phyloP scores from a whole-genome alignment of 2,797 vertebrate genomes.

The Lacerta viridis region DNA sequence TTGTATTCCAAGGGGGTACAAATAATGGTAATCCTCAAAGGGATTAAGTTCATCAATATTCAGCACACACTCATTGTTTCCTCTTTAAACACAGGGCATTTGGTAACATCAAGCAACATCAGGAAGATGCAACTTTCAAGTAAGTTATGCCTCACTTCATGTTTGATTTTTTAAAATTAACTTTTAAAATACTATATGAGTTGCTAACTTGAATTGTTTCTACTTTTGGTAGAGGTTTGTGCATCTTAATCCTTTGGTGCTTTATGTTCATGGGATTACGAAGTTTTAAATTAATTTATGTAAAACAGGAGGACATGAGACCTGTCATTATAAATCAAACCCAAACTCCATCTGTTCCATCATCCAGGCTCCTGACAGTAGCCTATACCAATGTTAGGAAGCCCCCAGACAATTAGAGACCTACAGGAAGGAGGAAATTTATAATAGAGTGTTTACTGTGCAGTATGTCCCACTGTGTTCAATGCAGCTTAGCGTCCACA shows the following conservation, averaged over 20 bases:
- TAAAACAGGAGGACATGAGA: neutral
- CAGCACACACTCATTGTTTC: constrained; percentile 70
- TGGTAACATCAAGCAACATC: constrained; percentile 47
- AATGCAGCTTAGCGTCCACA: neutral
- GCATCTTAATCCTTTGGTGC: neutral
- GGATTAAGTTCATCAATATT: constrained; percentile 82
- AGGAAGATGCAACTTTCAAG: constrained; percentile 40
- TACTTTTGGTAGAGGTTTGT: neutral
- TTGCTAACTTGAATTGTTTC: neutral
- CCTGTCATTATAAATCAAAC: neutral
- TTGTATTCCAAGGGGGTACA: constrained; percentile 75
- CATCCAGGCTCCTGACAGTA: neutral
- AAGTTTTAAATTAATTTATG: constrained; percentile 20
- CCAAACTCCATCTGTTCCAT: constrained; percentile 7
- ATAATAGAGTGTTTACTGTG: neutral
- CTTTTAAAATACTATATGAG: neutral
- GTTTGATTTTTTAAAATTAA: constrained; percentile 29
- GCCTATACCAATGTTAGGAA: constrained; percentile 1
- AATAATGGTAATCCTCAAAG: constrained; percentile 68
- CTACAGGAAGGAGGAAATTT: neutral
- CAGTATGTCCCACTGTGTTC: neutral
- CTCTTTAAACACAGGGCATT: constrained; percentile 58
- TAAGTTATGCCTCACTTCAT: constrained; percentile 44
- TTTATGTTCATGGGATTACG: constrained; percentile 38
- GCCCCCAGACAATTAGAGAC: neutral